Conservation (phyloP, 2,888 invertebrate species). For the Oligia latruncula region DNA sequence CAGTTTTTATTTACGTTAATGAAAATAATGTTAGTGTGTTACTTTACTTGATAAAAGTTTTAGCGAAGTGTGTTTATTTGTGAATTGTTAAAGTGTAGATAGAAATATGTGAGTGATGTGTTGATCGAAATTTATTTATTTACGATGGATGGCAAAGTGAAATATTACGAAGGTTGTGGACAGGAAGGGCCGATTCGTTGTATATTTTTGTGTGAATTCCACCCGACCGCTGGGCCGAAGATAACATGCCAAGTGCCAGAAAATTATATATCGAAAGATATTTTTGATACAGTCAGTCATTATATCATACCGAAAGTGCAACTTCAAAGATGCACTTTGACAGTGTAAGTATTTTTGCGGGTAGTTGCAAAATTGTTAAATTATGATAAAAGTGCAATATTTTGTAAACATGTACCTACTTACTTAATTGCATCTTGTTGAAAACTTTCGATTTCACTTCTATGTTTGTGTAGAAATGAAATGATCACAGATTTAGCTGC, state of each 20-base stretch:
- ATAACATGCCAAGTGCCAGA: slow-evolving; percentile 95
- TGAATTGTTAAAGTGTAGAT: slow-evolving; percentile 46
- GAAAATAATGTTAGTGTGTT: slow-evolving; percentile 67
- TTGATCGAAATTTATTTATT: slow-evolving; percentile 67
- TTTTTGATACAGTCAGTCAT: slow-evolving; percentile 95
- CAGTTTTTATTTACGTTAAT: slow-evolving; percentile 72
- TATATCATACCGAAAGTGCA: slow-evolving; percentile 96
- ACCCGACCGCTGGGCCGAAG: slow-evolving; percentile 94
- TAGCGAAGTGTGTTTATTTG: slow-evolving; percentile 40
- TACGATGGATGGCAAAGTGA: slow-evolving; percentile 86
- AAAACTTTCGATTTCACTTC: slow-evolving; percentile 7
- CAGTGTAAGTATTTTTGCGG: slow-evolving; percentile 91
- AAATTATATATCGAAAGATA: slow-evolving; percentile 94
- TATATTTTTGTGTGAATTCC: slow-evolving; percentile 94
- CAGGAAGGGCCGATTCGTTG: slow-evolving; percentile 93
- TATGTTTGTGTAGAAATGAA: not conserved
- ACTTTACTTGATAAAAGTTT: slow-evolving; percentile 55
- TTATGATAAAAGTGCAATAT: slow-evolving; percentile 33
- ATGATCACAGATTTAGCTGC: not conserved
- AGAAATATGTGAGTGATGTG: slow-evolving; percentile 68
- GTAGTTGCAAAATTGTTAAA: slow-evolving; percentile 29
- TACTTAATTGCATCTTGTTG: not conserved
- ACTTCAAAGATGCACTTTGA: slow-evolving; percentile 94
- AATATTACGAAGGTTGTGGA: slow-evolving; percentile 90
- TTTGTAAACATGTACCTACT: slow-evolving; percentile 14